Evolutionary conservation across 2,113 vertebrate genomes (phyloP), one percentile per base, ranked within the genome.

Genomic region (Microtus pennsylvanicus): DNA sequence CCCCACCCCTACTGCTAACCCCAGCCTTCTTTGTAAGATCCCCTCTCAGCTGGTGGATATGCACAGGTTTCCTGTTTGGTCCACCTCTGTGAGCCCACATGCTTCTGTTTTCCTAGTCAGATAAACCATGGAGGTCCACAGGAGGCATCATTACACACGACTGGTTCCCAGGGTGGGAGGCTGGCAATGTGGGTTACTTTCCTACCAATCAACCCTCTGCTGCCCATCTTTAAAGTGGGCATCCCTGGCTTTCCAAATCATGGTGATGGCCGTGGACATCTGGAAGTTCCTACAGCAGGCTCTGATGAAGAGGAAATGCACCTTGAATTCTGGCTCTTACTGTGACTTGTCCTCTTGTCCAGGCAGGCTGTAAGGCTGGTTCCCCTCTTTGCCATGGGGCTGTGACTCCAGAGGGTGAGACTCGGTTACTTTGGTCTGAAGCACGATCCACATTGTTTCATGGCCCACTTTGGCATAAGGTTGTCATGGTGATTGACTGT

Each of bases 161-260:
- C 42, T 19, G 74, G 11, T 83, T 81, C 45, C 35, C 85, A 52
- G 83, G 8, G 55, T 35, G 76, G 58, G 63, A 78, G 90, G 82
- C 0, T 17, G n/a, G 30, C 52, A 35, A 38, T 38, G 33, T 47
- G 76, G 85, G 76, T 69, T 16, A 11, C 24, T 77, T 45, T 28
- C 30, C 58, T 8, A 83, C 90, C 91, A 80, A 93, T 87, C 91
- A 80, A 91, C 28, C 33, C 38, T 74, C 14, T 14, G 30, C 35
- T 77, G 26, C 13, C 7, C 2, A 0, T 50, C 63, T 90, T 58
- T 75, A 83, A 82, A 65, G 35, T 8, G 80, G 42, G 38, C n/a
- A 67, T 77, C 93, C 38, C 4, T 81, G 61, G 58, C 12, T 42
- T 83, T 95, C 85, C 70, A 78, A 77, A 90, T 83, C 74, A 3